Percentiles rank a stretch among this genome's conserved stretches.
These are phyloP conservation scores for Mugil cephalus DNA, from an alignment of 2,113 vertebrate genomes.

Conservation along the genomic window DNA sequence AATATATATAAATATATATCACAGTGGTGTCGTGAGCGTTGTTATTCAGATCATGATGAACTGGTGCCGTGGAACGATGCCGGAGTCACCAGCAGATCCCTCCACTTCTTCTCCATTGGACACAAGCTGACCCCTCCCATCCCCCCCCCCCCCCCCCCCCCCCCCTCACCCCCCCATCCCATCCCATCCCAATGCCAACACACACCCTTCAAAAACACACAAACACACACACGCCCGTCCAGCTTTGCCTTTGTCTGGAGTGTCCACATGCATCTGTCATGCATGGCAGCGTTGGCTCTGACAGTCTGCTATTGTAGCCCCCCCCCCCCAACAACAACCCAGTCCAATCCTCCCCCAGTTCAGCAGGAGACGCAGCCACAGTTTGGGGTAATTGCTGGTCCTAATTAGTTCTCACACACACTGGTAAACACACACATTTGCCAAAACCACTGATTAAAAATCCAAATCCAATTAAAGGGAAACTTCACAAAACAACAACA, in stretches of 20 bases:
- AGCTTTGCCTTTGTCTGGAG: slow-evolving; percentile 73
- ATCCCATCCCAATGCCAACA: background rate
- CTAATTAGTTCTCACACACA: slow-evolving; percentile 74
- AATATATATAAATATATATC: too few relatives aligned
- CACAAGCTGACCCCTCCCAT: slow-evolving; percentile 59
- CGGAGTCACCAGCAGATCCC: slow-evolving; percentile 58
- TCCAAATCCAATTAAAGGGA: slow-evolving; percentile 55
- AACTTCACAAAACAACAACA: slow-evolving; percentile 43
- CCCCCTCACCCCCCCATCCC: slow-evolving; percentile 9
- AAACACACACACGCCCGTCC: slow-evolving; percentile 40
- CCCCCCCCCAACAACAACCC: background rate
- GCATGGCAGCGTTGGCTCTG: slow-evolving; percentile 72
- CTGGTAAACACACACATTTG: slow-evolving; percentile 31
- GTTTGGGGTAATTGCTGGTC: slow-evolving; percentile 67
- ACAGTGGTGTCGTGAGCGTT: too few relatives aligned
- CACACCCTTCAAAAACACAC: slow-evolving; percentile 27
- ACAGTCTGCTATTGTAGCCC: slow-evolving; percentile 64
- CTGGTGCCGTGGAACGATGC: slow-evolving; percentile 69
- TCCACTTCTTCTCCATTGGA: slow-evolving; percentile 56
- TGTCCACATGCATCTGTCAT: slow-evolving; percentile 81
- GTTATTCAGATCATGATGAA: too few relatives aligned
- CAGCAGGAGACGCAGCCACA: slow-evolving; percentile 66
- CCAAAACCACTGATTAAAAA: slow-evolving; percentile 63
- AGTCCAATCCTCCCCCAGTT: slow-evolving; percentile 3
- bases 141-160: background rate